Base-by-base conservation (phyloP, 92 coral and sea anemone species). In the Muricea muricata region DNA sequence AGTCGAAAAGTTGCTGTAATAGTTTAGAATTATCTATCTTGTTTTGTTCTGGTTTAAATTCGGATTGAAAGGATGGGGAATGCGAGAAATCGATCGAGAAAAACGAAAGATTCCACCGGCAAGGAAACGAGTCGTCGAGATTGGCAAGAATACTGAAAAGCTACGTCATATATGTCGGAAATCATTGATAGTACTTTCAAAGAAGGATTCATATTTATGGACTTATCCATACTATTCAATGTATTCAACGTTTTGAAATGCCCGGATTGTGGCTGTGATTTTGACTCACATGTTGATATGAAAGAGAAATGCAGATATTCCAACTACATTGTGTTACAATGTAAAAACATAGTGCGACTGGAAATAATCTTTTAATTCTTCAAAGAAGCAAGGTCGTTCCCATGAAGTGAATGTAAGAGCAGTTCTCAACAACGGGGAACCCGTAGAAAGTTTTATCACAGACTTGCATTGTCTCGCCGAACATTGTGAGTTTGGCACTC, bases 371-470 rank as follows among this genome's bases (percentile, higher is more conserved):
- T 48, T 48, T 18, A 48, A 48, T 10, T 7, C 21, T 18, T 48
- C 56, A 48, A 48, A 48, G 21, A 48, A 48, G 15, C 56, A 48
- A 18, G 56, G 42, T 37, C 56, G 56, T 48, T 48, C 56, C 13
- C 15, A 48, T 18, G 56, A 48, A 48, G 21, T 48, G 56, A 48
- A 48, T 10, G 56, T 48, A 48, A 48, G 13, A 48, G 15, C 21
- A 7, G 56, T 48, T 20, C 56, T 48, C n/a, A n/a, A n/a, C n/a
- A n/a, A 30, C 23, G 67, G 41, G n/a, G 82, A 77, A 40, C 34
- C 69, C 2, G 71, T 56, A 13, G 83, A 78, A 29, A 55, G 15
- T 13, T 78, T 78, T 18, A n/a, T n/a, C n/a, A n/a, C n/a, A n/a
- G n/a, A n/a, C n/a, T n/a, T n/a, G n/a, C n/a, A n/a, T n/a, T n/a